These are phyloP conservation scores for Trichogramma dendrolimi DNA, from an alignment of 2,888 invertebrate species.

Conservation along the genomic window DNA sequence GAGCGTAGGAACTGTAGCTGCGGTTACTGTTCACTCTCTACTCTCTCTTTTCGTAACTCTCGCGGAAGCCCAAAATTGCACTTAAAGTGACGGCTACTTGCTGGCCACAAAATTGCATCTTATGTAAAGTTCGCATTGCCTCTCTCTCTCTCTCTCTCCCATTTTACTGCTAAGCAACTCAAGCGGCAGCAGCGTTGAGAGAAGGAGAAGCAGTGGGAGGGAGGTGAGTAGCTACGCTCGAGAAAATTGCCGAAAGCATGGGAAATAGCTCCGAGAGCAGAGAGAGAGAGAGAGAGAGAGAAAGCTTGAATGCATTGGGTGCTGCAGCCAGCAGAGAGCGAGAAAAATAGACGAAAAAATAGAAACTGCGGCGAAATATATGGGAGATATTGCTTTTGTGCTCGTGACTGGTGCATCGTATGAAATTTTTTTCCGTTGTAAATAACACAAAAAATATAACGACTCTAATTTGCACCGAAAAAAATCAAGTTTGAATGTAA, in stretches of 20 bases:
- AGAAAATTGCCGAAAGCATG: conserved; percentile 20
- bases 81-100: conserved; percentile 29
- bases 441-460: too few relatives aligned
- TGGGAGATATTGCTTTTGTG: not conserved
- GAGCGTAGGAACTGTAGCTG: too few relatives aligned
- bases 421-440: too few relatives aligned
- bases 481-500: too few relatives aligned
- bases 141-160: too few relatives aligned
- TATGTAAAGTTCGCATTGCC: conserved; percentile 40
- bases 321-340: conserved; percentile 31
- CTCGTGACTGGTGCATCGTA: too few relatives aligned
- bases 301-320: not conserved
- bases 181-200: conserved; percentile 31
- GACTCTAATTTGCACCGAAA: too few relatives aligned
- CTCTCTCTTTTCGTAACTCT: not conserved
- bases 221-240: conserved; percentile 15
- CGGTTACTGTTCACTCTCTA: not conserved
- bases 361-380: conserved; percentile 1
- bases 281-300: conserved; percentile 36
- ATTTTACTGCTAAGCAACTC: too few relatives aligned
- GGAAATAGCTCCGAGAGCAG: conserved; percentile 32
- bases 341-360: conserved; percentile 21
- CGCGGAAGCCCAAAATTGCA: conserved; percentile 29
- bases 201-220: conserved; percentile 27
- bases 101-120: conserved; percentile 40